Percentiles rank a stretch among this genome's conserved stretches.
These are phyloP conservation scores for Pterostichus madidus DNA, from an alignment of 2,888 invertebrate genomes.

Conservation along the genomic window DNA sequence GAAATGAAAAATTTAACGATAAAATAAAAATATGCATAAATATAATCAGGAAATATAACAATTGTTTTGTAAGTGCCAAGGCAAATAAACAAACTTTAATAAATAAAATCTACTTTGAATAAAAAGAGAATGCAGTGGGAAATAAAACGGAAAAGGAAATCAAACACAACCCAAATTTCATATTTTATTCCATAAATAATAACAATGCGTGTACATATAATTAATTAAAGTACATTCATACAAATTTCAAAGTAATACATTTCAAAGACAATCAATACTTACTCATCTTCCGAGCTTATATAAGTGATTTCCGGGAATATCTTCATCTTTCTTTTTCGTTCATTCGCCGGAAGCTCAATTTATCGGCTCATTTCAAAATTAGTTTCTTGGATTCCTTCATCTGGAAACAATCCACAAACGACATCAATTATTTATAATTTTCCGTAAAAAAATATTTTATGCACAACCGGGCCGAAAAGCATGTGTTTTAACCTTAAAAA, in stretches of 20 bases:
- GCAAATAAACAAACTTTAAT: not conserved
- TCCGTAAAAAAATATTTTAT: too few species aligned
- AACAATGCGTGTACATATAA: conserved; percentile 2
- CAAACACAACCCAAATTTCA: conserved; percentile 40
- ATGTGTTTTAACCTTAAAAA: too few species aligned
- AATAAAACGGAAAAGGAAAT: conserved; percentile 21
- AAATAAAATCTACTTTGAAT: not conserved
- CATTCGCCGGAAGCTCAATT: conserved; percentile 27
- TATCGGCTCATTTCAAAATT: conserved; percentile 29
- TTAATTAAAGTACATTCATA: conserved; percentile 23
- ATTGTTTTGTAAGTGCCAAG: too few species aligned
- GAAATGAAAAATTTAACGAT: not conserved
- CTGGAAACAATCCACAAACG: conserved; percentile 15
- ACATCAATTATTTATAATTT: conserved; percentile 2
- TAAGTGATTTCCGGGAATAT: conserved; percentile 34
- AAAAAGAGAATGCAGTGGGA: not conserved
- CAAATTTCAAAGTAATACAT: conserved; percentile 33
- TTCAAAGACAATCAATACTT: conserved; percentile 33
- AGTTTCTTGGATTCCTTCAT: conserved; percentile 10
- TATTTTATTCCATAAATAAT: conserved; percentile 13
- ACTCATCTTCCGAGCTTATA: conserved; percentile 32
- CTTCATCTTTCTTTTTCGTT: conserved; percentile 13
- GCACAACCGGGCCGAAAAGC: too few species aligned
- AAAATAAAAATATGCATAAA: not conserved
- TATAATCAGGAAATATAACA: not conserved